Percentiles rank a stretch among this genome's conserved stretches.
phyloP scores from a whole-genome alignment of 2,797 vertebrate genomes.

The Mus caroli region DNA sequence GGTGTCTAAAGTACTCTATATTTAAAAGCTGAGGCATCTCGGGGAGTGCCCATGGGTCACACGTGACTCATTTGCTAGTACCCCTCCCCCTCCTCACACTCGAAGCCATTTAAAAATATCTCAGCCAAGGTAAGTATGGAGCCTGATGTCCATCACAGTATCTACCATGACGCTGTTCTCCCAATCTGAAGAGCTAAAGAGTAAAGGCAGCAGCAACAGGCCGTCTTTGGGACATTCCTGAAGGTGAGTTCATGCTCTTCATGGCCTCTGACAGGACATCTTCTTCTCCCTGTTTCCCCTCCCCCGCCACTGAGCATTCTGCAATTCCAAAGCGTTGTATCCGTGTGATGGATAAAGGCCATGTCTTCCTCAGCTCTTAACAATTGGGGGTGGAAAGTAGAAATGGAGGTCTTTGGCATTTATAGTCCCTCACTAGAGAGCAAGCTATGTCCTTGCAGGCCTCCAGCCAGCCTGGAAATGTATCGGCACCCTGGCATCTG shows the following conservation, averaged over 20 bases:
- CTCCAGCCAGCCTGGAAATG: background rate
- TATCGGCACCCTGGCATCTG: background rate
- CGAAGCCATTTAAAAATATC: background rate
- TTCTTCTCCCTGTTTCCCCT: background rate
- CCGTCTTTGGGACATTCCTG: background rate
- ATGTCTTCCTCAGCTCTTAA: background rate
- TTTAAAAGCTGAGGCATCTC: background rate
- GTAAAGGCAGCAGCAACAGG: background rate
- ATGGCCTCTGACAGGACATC: background rate
- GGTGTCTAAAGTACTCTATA: background rate
- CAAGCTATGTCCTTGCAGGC: background rate
- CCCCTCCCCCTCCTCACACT: background rate
- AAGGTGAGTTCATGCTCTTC: background rate
- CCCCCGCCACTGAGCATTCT: background rate
- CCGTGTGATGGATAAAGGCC: background rate
- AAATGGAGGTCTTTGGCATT: constrained; percentile 9
- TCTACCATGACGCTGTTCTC: background rate
- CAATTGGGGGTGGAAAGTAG: background rate
- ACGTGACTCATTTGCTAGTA: background rate
- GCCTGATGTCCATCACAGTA: background rate
- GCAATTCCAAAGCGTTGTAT: constrained; percentile 18
- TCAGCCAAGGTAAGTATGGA: background rate
- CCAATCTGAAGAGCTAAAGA: background rate
- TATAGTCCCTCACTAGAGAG: background rate
- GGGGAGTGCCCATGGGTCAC: background rate